Conservation (phyloP, 2,888 invertebrate species). For the Tipula helvola region DNA sequence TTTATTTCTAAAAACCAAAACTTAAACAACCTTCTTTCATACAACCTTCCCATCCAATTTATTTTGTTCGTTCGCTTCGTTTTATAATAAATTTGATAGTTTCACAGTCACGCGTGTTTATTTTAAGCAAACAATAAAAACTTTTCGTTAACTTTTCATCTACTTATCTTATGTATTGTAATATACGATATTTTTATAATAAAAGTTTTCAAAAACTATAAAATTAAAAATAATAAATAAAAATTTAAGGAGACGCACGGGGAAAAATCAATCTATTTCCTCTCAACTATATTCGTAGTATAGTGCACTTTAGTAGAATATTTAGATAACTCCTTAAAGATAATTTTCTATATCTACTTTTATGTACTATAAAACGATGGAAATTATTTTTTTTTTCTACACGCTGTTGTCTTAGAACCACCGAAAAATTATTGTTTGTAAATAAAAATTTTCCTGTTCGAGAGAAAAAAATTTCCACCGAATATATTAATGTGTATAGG, state of each 20-base stretch:
- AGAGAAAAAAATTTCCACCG: background rate
- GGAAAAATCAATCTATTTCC: background rate
- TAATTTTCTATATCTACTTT: background rate
- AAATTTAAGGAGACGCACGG: background rate
- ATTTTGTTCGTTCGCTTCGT: background rate
- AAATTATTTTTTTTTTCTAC: background rate
- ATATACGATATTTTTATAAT: background rate
- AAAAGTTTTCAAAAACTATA: background rate
- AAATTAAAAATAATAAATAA: background rate
- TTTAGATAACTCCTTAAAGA: background rate
- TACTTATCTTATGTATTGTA: background rate
- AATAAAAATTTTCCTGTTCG: background rate
- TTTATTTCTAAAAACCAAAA: background rate
- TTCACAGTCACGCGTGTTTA: background rate
- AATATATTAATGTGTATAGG: background rate
- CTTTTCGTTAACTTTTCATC: background rate
- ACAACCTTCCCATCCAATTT: conserved; percentile 4
- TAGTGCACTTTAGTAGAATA: background rate
- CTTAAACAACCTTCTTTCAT: background rate
- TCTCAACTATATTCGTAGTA: background rate
- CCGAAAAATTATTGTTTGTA: background rate
- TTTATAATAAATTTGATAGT: conserved; percentile 4
- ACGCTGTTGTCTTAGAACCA: background rate
- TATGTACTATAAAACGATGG: background rate
- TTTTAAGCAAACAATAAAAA: background rate